Evolutionary conservation across 2,888 invertebrate genomes (phyloP).

Genomic region (Crematogaster levior): DNA sequence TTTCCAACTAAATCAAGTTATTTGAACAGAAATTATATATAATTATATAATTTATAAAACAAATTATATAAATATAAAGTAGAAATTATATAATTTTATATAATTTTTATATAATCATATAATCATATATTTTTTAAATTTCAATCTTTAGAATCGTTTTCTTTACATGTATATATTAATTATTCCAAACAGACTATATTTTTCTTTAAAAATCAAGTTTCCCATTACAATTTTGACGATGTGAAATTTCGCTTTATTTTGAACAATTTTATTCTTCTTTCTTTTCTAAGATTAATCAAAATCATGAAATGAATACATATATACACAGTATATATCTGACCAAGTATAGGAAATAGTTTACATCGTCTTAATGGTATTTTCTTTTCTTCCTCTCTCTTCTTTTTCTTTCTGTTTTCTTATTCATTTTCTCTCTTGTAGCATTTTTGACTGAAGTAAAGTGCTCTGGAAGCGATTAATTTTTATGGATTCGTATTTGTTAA

Average conservation of each 20-base stretch:
- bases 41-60: neutral
- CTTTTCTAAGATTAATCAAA: neutral
- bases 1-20: constrained; percentile 10
- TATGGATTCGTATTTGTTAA: neutral
- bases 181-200: neutral
- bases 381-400: neutral
- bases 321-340: constrained; percentile 5
- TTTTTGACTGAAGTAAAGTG: neutral
- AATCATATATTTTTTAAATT: neutral
- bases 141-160: neutral
- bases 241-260: neutral
- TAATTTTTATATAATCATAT: neutral
- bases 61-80: too few species aligned
- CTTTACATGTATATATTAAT: neutral
- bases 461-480: constrained; percentile 7
- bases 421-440: neutral
- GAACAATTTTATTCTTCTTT: neutral
- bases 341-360: neutral
- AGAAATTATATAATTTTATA: too few species aligned
- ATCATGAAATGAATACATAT: too few species aligned
- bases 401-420: neutral
- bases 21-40: neutral
- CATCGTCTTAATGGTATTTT: neutral
- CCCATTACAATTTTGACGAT: neutral
- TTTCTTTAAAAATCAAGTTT: neutral